Evolutionary conservation across 2,888 invertebrate species (phyloP).

Genomic region (Polydrusus cervinus): DNA sequence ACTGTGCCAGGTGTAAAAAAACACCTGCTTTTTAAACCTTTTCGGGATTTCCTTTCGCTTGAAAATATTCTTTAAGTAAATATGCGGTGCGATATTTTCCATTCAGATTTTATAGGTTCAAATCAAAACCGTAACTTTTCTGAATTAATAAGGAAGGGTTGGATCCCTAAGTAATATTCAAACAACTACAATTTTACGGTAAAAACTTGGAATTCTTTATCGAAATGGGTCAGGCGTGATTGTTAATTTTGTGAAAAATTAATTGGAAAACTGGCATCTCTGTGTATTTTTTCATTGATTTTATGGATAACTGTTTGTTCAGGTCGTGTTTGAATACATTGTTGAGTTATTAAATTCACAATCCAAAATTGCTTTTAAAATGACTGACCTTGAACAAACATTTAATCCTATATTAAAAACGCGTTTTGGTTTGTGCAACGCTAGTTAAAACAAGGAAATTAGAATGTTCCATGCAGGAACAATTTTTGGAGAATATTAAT

Average conservation of each 20-base stretch:
- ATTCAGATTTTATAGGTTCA: neutral
- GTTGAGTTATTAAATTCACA: constrained; percentile 6
- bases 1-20: no score
- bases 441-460: no score
- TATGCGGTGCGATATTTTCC: neutral
- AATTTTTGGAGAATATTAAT: no score
- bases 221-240: constrained; percentile 7
- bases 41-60: neutral
- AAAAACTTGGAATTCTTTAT: constrained; percentile 8
- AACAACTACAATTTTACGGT: constrained; percentile 8
- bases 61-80: neutral
- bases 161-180: neutral
- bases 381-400: neutral
- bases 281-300: constrained; percentile 22
- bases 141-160: constrained; percentile 1
- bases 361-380: constrained; percentile 15
- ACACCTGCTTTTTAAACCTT: neutral
- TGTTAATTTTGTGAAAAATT: constrained; percentile 18
- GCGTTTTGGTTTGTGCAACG: no score
- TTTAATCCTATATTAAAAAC: no score
- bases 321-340: constrained; percentile 9
- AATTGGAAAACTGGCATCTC: constrained; percentile 17
- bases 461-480: no score
- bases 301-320: constrained; percentile 11
- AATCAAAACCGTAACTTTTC: neutral